Evolutionary conservation across 1,140 invertebrate species (phyloP).

Genomic region (Cyrtorhinus lividipennis): DNA sequence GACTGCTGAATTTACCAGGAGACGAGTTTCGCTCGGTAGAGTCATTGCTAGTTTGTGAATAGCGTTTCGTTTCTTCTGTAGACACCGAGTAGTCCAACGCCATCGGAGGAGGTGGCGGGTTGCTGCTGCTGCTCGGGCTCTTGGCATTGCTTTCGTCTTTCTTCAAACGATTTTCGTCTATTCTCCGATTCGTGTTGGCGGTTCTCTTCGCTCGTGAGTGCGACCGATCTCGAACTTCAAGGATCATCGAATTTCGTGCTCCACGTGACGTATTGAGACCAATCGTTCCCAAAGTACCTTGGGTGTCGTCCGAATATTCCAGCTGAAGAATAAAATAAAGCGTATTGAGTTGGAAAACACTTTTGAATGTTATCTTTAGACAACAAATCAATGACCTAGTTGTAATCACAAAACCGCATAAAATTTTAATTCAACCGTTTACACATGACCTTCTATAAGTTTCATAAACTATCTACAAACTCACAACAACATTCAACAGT

Average conservation of each 20-base stretch:
- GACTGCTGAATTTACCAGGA: not conserved
- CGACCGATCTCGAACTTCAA: constrained; percentile 1
- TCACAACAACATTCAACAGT: too few species aligned
- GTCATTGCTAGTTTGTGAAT: too few species aligned
- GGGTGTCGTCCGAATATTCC: constrained; percentile 5
- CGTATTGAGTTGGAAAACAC: too few species aligned
- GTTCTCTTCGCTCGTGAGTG: too few species aligned
- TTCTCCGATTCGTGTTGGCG: too few species aligned
- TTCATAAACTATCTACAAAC: too few species aligned
- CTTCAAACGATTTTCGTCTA: not conserved
- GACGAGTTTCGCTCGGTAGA: not conserved
- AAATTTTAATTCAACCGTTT: too few species aligned
- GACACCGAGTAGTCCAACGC: not conserved
- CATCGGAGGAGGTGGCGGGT: not conserved
- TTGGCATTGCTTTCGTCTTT: not conserved
- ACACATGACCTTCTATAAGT: too few species aligned
- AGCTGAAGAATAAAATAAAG: not conserved
- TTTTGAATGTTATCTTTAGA: too few species aligned
- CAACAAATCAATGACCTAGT: too few species aligned
- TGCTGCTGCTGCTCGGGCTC: not conserved
- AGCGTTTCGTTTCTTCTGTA: not conserved
- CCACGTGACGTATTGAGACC: constrained; percentile 9
- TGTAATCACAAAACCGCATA: too few species aligned
- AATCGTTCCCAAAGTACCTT: constrained; percentile 13
- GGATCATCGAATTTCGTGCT: constrained; percentile 1